Conservation (phyloP, 1,140 invertebrate genomes). For the Drosophila asahinai region DNA sequence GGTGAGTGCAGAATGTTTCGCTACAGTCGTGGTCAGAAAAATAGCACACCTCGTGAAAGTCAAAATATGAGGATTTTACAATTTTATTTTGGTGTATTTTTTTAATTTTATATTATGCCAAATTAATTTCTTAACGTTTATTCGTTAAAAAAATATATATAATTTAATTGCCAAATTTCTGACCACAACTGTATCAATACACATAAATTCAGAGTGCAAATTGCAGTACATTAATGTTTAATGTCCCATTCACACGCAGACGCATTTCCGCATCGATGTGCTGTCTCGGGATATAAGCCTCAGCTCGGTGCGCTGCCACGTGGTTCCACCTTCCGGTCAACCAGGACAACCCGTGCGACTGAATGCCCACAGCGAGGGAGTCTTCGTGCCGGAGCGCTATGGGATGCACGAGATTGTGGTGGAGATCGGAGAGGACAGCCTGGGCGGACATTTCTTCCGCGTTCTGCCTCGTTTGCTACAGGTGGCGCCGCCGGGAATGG, state of each 20-base stretch:
- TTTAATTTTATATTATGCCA: not conserved
- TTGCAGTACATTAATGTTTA: constrained; percentile 59
- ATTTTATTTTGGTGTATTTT: too few relatives aligned
- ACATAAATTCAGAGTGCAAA: not conserved
- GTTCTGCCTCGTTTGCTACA: constrained; percentile 94
- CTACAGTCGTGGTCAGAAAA: constrained; percentile 12
- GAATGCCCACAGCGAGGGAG: constrained; percentile 90
- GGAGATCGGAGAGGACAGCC: constrained; percentile 87
- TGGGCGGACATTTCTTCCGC: constrained; percentile 91
- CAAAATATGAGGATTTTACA: too few relatives aligned
- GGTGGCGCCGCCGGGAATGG: constrained; percentile 95
- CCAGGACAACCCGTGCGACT: constrained; percentile 88
- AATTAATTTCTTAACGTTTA: too few relatives aligned
- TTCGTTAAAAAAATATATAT: too few relatives aligned
- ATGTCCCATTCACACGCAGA: constrained; percentile 87
- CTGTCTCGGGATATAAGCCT: constrained; percentile 91
- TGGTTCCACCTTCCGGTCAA: constrained; percentile 91
- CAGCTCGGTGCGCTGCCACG: constrained; percentile 92
- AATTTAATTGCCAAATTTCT: not conserved
- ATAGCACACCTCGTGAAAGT: not conserved
- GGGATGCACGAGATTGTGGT: constrained; percentile 95
- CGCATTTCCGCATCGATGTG: constrained; percentile 92
- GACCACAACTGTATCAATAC: constrained; percentile 7
- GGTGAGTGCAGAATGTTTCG: constrained; percentile 86
- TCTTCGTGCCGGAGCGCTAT: constrained; percentile 94